Conservation (phyloP, 1,140 invertebrate genomes). For the Aradophagus sp. region DNA sequence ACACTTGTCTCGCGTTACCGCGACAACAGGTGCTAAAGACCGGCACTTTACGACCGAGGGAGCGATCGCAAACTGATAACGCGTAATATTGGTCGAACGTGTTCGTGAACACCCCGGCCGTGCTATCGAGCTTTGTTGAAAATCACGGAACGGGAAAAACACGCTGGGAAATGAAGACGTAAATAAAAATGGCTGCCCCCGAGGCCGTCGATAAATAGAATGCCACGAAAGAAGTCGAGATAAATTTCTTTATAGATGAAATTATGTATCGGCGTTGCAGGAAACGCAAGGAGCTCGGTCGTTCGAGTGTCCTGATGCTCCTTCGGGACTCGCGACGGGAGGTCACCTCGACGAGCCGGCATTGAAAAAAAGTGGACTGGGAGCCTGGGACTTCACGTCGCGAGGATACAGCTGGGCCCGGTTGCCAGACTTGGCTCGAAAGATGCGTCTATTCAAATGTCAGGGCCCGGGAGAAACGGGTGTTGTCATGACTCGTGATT, state of each 20-base stretch:
- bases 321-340: slow-evolving; percentile 44
- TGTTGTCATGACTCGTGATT: slow-evolving; percentile 53
- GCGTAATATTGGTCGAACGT: too few species aligned
- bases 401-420: slow-evolving; percentile 48
- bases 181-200: slow-evolving; percentile 31
- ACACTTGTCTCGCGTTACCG: too few species aligned
- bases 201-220: slow-evolving; percentile 22
- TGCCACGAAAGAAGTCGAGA: slow-evolving; percentile 39
- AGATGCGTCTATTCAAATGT: slow-evolving; percentile 53
- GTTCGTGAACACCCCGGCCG: too few species aligned
- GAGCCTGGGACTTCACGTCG: slow-evolving; percentile 34
- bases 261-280: slow-evolving; percentile 29
- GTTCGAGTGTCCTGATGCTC: slow-evolving; percentile 44
- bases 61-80: too few species aligned
- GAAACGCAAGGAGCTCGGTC: slow-evolving; percentile 32
- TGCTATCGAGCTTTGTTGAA: slow-evolving; percentile 29
- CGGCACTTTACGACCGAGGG: too few species aligned
- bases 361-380: slow-evolving; percentile 34
- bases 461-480: slow-evolving; percentile 46
- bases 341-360: slow-evolving; percentile 21
- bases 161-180: slow-evolving; percentile 35
- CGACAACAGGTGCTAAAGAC: too few species aligned
- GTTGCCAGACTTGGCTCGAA: slow-evolving; percentile 28
- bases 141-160: slow-evolving; percentile 33
- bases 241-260: slow-evolving; percentile 47